Evolutionary conservation across 2,888 invertebrate genomes (phyloP), one percentile per base, ranked within the genome.

Genomic region (Tenthredo livida): DNA sequence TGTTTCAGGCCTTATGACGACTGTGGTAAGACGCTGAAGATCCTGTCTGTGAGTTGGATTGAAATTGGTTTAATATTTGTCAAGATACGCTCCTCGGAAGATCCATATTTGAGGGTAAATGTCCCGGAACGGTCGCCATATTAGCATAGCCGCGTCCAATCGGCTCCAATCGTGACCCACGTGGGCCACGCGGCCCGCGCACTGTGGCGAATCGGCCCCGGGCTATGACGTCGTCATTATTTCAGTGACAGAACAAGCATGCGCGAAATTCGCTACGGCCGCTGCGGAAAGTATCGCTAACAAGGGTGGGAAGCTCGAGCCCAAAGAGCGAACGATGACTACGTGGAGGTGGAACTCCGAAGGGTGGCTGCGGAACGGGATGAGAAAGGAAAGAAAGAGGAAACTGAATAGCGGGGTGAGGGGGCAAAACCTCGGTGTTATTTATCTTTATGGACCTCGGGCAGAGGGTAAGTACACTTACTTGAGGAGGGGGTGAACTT

Each of bases 141-240:
- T 93, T 93, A 93, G 91, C 93, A 93, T 93, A 91, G 92, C 92
- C 92, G 92, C 90, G 88, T 92, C 93, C 92, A 93, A 93, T 93
- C 92, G 92, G 90, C 88, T 92, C 93, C 91, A 93, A 93, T 93
- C 92, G 91, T 90, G 89, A 91, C 90, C 91, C 93, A 93, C 93
- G 93, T 93, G 93, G 90, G 65, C 29, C 47, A 67, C 83, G 83
- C 83, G 83, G 65, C 83, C 91, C 89, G 89, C 89, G 89, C 87
- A 88, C 91, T 90, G 91, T 91, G 86, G 88, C 93, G 92, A 92
- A 93, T 93, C 90, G 88, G 88, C 88, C 88, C 89, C 87, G 86
- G 87, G 90, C 89, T 92, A 92, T 92, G 92, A 93, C 93, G 92
- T 91, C 92, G 92, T 93, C 93, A 92, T 93, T 92, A 93, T 93